A percentile compares a stretch with the other conserved stretches of the same genome.
These are phyloP conservation scores for Cataglyphis hispanica DNA, from an alignment of 1,140 invertebrate species.

Conservation along the genomic window DNA sequence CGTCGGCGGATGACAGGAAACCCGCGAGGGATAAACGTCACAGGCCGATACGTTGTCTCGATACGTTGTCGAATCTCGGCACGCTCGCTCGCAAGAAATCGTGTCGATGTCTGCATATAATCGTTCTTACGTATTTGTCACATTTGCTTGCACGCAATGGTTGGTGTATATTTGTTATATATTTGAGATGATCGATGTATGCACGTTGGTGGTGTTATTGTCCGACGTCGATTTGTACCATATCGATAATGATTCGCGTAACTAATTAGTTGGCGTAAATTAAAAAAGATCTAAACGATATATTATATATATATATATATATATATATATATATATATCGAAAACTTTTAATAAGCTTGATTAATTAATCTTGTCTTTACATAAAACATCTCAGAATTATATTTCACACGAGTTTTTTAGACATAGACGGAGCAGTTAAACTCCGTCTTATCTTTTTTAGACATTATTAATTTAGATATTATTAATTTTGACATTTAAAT, in stretches of 20 bases:
- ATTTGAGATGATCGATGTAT: conserved; percentile 59
- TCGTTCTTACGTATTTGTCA: conserved; percentile 47
- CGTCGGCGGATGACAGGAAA: conserved; percentile 29
- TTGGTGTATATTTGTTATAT: conserved; percentile 48
- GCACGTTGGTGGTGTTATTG: conserved; percentile 60
- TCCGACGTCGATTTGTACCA: conserved; percentile 27
- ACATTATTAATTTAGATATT: too few species aligned
- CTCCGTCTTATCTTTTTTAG: neutral
- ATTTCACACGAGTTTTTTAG: neutral
- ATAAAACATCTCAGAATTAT: neutral
- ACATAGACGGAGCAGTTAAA: neutral
- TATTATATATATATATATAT: too few species aligned
- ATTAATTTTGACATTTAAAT: conserved; percentile 1
- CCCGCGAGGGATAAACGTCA: conserved; percentile 6
- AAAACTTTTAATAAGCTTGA: neutral
- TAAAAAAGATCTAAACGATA: neutral
- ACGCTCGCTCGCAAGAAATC: conserved; percentile 1
- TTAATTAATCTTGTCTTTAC: neutral
- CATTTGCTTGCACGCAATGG: conserved; percentile 59
- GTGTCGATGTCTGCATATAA: conserved; percentile 54
- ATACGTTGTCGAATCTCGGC: conserved; percentile 7
- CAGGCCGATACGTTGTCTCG: neutral
- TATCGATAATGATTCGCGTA: neutral
- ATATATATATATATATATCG: neutral
- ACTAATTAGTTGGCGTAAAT: conserved; percentile 16